Evolutionary conservation across 2,888 invertebrate genomes (phyloP).

Genomic region (Agrochola litura): DNA sequence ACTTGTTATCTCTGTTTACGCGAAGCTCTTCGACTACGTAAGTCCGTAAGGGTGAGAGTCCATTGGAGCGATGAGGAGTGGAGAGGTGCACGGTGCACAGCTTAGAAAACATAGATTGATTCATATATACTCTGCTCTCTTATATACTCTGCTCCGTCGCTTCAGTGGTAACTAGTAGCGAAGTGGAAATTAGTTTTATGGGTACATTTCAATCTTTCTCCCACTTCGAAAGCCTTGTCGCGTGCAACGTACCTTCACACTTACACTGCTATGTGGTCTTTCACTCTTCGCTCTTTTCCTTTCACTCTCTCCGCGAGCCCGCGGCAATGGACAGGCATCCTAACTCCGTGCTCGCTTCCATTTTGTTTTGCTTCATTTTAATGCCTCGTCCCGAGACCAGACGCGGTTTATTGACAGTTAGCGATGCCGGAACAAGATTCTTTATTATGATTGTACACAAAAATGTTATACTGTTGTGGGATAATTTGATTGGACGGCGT

Average conservation of each 20-base stretch:
- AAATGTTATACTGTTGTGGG: constrained; percentile 59
- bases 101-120: background rate
- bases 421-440: constrained; percentile 65
- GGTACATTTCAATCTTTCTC: background rate
- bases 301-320: background rate
- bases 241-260: background rate
- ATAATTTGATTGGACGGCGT: constrained; percentile 62
- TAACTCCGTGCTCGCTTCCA: constrained; percentile 36
- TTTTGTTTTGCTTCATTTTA: constrained; percentile 62
- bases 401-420: constrained; percentile 65
- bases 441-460: constrained; percentile 72
- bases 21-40: constrained; percentile 41
- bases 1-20: constrained; percentile 48
- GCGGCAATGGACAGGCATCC: constrained; percentile 19
- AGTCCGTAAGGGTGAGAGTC: constrained; percentile 35
- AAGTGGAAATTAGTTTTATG: background rate
- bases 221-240: background rate
- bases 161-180: no score
- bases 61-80: constrained; percentile 2
- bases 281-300: background rate
- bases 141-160: no score
- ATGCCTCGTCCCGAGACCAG: constrained; percentile 53
- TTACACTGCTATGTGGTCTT: background rate
- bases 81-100: no score
- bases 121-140: no score